Evolutionary conservation across 2,113 vertebrate genomes (phyloP).

Genomic region (Hippoglossus stenolepis): DNA sequence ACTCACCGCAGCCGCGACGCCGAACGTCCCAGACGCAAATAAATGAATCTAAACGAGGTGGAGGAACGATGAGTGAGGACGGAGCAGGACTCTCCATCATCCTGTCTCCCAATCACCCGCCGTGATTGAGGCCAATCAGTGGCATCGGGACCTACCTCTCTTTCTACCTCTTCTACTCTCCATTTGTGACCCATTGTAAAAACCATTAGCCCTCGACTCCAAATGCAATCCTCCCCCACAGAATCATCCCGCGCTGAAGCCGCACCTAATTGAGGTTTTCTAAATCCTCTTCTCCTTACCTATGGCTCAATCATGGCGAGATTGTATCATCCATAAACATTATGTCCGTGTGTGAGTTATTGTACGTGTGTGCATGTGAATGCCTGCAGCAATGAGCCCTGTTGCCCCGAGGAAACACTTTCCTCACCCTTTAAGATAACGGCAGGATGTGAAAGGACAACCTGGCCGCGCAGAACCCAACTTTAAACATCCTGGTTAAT

Average conservation of each 20-base stretch:
- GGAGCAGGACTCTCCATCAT: slow-evolving; percentile 47
- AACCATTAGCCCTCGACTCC: slow-evolving; percentile 45
- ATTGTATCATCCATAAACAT: slow-evolving; percentile 70
- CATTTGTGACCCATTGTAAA: slow-evolving; percentile 61
- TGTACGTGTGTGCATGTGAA: not conserved
- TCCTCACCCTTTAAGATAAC: slow-evolving; percentile 29
- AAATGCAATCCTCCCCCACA: slow-evolving; percentile 33
- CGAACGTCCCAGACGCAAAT: slow-evolving; percentile 41
- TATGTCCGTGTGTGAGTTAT: slow-evolving; percentile 1
- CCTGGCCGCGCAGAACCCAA: slow-evolving; percentile 26
- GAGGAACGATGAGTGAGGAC: slow-evolving; percentile 11
- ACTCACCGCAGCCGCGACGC: not conserved
- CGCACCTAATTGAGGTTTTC: slow-evolving; percentile 60
- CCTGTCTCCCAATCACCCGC: slow-evolving; percentile 60
- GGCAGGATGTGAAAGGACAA: not conserved
- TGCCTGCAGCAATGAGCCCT: not conserved
- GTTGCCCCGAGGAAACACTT: slow-evolving; percentile 36
- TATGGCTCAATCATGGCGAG: slow-evolving; percentile 58
- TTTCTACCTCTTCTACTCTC: slow-evolving; percentile 42
- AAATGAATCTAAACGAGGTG: slow-evolving; percentile 43
- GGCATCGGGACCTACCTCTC: slow-evolving; percentile 39
- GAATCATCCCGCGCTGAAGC: slow-evolving; percentile 27
- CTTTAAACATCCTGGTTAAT: slow-evolving; percentile 24
- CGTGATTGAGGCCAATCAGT: slow-evolving; percentile 77
- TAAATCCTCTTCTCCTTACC: slow-evolving; percentile 51